phyloP scores from a whole-genome alignment of 2,888 invertebrate genomes.

The Aphodius sticticus region DNA sequence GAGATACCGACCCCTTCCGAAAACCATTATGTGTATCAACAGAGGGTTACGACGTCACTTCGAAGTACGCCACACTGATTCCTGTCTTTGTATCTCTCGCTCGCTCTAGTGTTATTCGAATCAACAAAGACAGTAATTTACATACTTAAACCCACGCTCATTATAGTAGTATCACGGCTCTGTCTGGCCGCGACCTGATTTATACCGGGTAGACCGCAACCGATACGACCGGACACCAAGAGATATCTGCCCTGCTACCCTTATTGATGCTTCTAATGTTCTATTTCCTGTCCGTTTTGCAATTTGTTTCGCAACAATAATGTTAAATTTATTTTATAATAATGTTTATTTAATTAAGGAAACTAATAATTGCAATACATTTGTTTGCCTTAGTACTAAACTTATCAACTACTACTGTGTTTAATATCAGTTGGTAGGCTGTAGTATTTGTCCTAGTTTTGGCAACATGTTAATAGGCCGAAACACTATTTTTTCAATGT shows the following conservation, averaged over 20 bases:
- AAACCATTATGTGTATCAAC: conserved; percentile 4
- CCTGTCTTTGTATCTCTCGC: neutral
- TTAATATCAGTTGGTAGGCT: too few relatives aligned
- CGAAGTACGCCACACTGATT: neutral
- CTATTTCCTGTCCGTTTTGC: conserved; percentile 9
- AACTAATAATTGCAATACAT: too few relatives aligned
- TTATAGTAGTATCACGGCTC: conserved; percentile 17
- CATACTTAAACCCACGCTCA: conserved; percentile 23
- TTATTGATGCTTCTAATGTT: conserved; percentile 34
- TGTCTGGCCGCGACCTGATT: conserved; percentile 25
- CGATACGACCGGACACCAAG: conserved; percentile 21
- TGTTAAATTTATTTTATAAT: too few relatives aligned
- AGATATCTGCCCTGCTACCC: conserved; percentile 19
- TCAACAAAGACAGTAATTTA: conserved; percentile 20
- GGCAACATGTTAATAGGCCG: too few relatives aligned
- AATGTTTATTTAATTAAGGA: too few relatives aligned
- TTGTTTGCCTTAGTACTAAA: too few relatives aligned
- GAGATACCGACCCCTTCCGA: neutral
- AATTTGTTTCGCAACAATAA: too few relatives aligned
- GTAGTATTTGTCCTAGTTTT: too few relatives aligned
- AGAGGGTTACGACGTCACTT: neutral
- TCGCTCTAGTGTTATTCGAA: neutral
- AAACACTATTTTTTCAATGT: too few relatives aligned
- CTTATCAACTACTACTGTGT: too few relatives aligned
- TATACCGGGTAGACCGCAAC: conserved; percentile 27